Evolutionary conservation across 2,888 invertebrate species (phyloP), one percentile per base, ranked within the genome.

Genomic region (Petrolisthes manimaculis): DNA sequence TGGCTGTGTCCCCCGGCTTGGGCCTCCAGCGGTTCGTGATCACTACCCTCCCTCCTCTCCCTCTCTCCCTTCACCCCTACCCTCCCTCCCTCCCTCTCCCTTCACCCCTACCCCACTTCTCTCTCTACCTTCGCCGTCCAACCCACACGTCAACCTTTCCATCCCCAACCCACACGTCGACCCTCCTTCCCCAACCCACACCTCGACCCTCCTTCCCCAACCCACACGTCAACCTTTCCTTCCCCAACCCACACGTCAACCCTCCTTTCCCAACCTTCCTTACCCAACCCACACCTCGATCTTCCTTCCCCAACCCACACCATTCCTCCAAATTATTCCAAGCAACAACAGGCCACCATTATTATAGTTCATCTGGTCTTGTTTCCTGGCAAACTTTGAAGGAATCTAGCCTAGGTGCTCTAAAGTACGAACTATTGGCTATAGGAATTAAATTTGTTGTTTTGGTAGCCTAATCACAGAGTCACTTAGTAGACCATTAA

Each of bases 1-100:
- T 82, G 71, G 71, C 71, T 82, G 82, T 81, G 86, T 75, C 82
- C 86, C 82, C 75, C 75, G 81, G 86, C 71, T 55, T 54, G 67
- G 81, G 71, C 86, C 86, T 74, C 24, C n/a, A 86, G 80, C 86
- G 74, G 55, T 55, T 86, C 86, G 80, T 79, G 81, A 82, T 75
- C 86, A 74, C 81, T n/a, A 51, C 61, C 78, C 55, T 51, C 18
- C 78, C 69, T 37, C 18, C 51, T 51, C 84, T 54, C 71, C 75
- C 14, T 53, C 56, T n/a, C n/a, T 37, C 61, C 4, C 74, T 55
- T 74, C 18, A 37, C 80, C 80, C n/a, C n/a, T n/a, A n/a, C 81
- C 18, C 21, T 24, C 37, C 54, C 61, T 12, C 61, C 55, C 55
- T 54, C n/a, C 12, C 83, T 51, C n/a, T 8, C 71, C 74, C 18